These are phyloP conservation scores for Chroicocephalus ridibundus DNA, from an alignment of 2,113 vertebrate genomes.

Conservation along the genomic window DNA sequence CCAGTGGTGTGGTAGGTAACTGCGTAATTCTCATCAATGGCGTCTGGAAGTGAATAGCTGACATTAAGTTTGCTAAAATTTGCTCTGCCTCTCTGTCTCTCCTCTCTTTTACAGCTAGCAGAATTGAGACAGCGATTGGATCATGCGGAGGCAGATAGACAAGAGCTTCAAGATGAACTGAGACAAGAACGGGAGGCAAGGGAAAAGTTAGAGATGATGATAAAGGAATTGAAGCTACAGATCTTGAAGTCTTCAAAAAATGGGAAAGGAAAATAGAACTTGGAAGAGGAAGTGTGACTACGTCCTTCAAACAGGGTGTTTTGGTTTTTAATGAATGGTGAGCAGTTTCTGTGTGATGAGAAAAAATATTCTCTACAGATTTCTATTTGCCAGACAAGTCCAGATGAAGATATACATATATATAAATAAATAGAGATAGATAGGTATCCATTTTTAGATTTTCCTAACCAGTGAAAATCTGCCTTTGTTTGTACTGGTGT, in stretches of 20 bases:
- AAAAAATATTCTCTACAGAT: slow-evolving; percentile 41
- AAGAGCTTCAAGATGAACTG: slow-evolving; percentile 93
- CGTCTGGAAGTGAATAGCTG: background rate
- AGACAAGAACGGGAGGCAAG: slow-evolving; percentile 90
- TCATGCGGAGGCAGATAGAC: slow-evolving; percentile 90
- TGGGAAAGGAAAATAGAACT: slow-evolving; percentile 71
- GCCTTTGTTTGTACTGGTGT: slow-evolving; percentile 70
- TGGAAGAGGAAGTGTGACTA: background rate
- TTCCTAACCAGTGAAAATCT: slow-evolving; percentile 74
- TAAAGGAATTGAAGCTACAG: slow-evolving; percentile 90
- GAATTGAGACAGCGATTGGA: slow-evolving; percentile 90
- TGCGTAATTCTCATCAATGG: background rate
- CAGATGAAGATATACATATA: slow-evolving; percentile 61
- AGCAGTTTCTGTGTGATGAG: slow-evolving; percentile 53
- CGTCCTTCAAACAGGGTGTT: slow-evolving; percentile 53
- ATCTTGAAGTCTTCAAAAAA: slow-evolving; percentile 82
- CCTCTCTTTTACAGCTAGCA: slow-evolving; percentile 78
- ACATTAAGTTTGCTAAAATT: background rate
- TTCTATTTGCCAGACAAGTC: slow-evolving; percentile 51
- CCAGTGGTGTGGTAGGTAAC: background rate
- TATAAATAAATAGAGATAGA: slow-evolving; percentile 28
- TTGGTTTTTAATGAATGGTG: slow-evolving; percentile 36
- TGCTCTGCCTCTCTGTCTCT: background rate
- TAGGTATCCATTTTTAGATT: slow-evolving; percentile 71
- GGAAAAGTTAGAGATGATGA: slow-evolving; percentile 90